Evolutionary conservation across 2,888 invertebrate species (phyloP).

Genomic region (Aethes cnicana): DNA sequence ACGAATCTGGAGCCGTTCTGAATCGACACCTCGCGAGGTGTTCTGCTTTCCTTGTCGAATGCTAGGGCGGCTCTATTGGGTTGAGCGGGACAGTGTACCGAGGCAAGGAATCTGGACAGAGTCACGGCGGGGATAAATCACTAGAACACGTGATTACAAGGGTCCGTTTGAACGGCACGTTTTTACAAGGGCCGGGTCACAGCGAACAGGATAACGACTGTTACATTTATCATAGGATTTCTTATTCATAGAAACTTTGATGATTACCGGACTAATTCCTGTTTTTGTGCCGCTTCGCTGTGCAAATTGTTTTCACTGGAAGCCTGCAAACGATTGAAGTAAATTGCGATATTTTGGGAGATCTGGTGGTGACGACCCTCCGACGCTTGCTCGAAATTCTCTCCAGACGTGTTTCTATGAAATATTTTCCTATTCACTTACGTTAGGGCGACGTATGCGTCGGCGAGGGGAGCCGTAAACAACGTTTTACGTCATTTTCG

Average conservation of each 20-base stretch:
- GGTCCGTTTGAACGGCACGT: conserved; percentile 1
- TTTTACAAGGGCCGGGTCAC: conserved; percentile 7
- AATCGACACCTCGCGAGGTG: neutral
- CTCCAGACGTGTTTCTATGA: conserved; percentile 9
- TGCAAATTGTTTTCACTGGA: too few species aligned
- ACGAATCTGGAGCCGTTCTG: conserved; percentile 5
- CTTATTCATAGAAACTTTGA: conserved; percentile 11
- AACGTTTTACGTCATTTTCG: conserved; percentile 41
- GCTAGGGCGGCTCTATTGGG: neutral
- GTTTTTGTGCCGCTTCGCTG: too few species aligned
- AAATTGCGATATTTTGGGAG: conserved; percentile 14
- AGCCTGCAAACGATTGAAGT: conserved; percentile 8
- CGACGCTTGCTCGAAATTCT: conserved; percentile 8
- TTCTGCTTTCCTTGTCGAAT: conserved; percentile 8
- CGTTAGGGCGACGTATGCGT: conserved; percentile 9
- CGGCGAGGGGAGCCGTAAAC: conserved; percentile 38
- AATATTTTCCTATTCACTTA: conserved; percentile 27
- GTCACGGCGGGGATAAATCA: conserved; percentile 3
- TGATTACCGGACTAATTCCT: neutral
- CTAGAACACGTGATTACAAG: conserved; percentile 18
- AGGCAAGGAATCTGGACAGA: neutral
- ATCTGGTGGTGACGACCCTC: neutral
- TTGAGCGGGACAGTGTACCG: neutral
- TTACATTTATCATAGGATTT: conserved; percentile 9
- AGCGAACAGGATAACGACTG: conserved; percentile 8